A percentile compares a stretch with the other conserved stretches of the same genome.
These are phyloP conservation scores for Emydoidea blandingii DNA, from an alignment of 2,797 vertebrate genomes.

Conservation along the genomic window DNA sequence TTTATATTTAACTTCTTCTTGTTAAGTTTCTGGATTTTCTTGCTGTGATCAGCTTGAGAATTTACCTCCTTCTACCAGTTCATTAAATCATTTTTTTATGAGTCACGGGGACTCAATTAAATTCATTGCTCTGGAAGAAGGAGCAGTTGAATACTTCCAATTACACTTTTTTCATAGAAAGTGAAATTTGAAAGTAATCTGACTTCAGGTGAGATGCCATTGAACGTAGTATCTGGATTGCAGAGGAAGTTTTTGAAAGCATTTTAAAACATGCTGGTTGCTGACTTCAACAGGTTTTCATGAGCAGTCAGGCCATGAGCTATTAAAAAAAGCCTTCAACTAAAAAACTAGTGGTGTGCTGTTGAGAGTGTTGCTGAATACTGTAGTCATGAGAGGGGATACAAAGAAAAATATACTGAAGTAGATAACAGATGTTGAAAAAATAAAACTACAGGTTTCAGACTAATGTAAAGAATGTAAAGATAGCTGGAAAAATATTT, in stretches of 20 bases:
- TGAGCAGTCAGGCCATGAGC: background rate
- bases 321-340: background rate
- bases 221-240: background rate
- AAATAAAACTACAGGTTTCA: background rate
- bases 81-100: background rate
- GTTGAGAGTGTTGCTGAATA: background rate
- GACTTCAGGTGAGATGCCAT: background rate
- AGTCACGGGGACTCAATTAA: background rate
- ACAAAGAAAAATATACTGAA: slow-evolving; percentile 16
- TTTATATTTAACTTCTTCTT: too few relatives aligned
- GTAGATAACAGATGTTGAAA: slow-evolving; percentile 13
- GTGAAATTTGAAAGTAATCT: background rate
- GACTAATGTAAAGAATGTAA: background rate
- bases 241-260: background rate
- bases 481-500: slow-evolving; percentile 2
- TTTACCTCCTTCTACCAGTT: background rate
- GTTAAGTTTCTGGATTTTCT: background rate
- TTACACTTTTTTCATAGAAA: background rate
- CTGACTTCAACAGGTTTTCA: slow-evolving; percentile 19
- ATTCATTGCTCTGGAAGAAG: background rate
- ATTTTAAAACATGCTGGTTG: background rate
- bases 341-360: background rate
- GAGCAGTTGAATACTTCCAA: background rate
- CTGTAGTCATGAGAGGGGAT: background rate
- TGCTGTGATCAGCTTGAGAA: background rate